These are phyloP conservation scores for Macrotus californicus DNA, from an alignment of 2,113 vertebrate species.

Conservation along the genomic window DNA sequence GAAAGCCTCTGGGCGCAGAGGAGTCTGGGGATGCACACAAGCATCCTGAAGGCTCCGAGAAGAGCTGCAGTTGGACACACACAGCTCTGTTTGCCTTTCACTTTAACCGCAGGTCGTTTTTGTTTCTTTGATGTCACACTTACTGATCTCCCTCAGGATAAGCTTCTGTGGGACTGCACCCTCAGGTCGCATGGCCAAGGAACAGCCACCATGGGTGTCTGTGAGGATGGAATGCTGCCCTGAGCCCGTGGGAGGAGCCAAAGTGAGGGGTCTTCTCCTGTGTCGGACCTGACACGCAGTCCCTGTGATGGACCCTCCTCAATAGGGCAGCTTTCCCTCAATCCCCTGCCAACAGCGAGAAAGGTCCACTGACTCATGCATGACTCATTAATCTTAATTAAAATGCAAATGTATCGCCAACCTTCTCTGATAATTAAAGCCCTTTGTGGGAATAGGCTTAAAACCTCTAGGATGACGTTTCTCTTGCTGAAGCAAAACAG, in stretches of 20 bases:
- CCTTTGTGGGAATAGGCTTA: slow-evolving; percentile 4
- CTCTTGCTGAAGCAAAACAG: slow-evolving; percentile 39
- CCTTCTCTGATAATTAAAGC: slow-evolving; percentile 61
- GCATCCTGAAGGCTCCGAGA: background rate
- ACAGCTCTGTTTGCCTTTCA: rapidly evolving
- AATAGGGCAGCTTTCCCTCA: background rate
- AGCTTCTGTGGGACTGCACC: background rate
- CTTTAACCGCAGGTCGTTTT: background rate
- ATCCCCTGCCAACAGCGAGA: background rate
- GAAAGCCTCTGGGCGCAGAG: background rate
- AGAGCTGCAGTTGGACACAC: background rate
- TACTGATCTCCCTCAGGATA: background rate
- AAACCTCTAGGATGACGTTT: slow-evolving; percentile 33
- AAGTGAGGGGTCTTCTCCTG: background rate
- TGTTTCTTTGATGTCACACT: background rate
- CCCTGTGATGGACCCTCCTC: background rate
- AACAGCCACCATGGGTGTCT: background rate
- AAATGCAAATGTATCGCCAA: slow-evolving; percentile 64
- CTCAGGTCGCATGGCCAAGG: background rate
- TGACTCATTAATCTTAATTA: slow-evolving; percentile 72
- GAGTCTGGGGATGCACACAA: rapidly evolving
- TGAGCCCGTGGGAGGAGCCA: background rate
- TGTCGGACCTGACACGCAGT: rapidly evolving
- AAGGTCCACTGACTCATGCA: slow-evolving; percentile 4
- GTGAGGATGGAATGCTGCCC: background rate